Evolutionary conservation across 2,888 invertebrate species (phyloP), one percentile per base, ranked within the genome.

Genomic region (Chesias legatella): DNA sequence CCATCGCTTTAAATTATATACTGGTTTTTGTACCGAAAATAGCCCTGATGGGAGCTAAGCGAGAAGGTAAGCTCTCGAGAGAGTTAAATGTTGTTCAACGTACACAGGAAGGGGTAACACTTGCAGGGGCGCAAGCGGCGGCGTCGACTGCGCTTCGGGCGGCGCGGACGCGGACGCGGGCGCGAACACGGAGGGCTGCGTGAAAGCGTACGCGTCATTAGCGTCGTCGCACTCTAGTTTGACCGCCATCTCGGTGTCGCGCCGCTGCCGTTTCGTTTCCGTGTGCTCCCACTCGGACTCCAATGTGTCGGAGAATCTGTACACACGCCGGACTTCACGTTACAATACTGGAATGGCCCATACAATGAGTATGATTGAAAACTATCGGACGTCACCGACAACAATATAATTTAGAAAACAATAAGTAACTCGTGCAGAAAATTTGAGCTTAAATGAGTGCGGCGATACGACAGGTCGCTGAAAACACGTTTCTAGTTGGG

Each of bases 151-250:
- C 29, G 48, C 48, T 47, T 58, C 65, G 7, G 48, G 56, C 52
- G 50, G 58, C 34, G 84, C 56, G 42, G 58, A 55, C 34, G 59
- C 61, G 32, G 59, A 53, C 9, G 63, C 56, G 51, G 61, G 43
- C 30, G 53, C 62, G 47, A 67, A 63, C 44, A 73, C 73, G 42
- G 72, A 73, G 31, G 84, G 79, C 58, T 91, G 90, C 58, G 91
- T 90, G 75, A 92, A 93, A 53, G 91, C 85, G 77, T 92, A 94
- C 71, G 92, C 91, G 62, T 91, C 92, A 67, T 90, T 92, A 29
- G 92, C 91, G 65, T 93, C 91, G 68, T 93, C 93, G 63, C 92
- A 91, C 79, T 94, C 93, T 62, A 92, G 73, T 80, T 94, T 94
- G 59, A 93, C 90, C 59, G 91, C 91, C 73, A 90, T 79, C 71